Evolutionary conservation across 2,888 invertebrate species (phyloP), one percentile per base, ranked within the genome.

Genomic region (Icerya purchasi): DNA sequence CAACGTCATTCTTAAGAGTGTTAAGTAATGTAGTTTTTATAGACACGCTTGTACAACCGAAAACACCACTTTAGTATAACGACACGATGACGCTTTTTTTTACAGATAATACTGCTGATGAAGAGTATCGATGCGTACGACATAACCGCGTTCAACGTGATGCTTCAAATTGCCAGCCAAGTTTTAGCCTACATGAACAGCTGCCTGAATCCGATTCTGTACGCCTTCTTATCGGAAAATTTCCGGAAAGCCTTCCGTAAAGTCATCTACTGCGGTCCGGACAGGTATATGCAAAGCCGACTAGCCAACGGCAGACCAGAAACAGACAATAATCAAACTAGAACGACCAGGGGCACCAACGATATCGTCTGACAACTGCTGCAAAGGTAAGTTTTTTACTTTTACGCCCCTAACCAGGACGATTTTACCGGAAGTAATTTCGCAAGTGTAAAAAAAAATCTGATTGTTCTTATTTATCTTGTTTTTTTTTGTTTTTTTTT

Each of bases 151-250:
- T 75, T 79, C 68, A 75, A 78, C 65, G 82, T 86, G 67, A 81
- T 83, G 62, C 76, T 83, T 23, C 86, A 86, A 74, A 85, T 86
- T 63, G 78, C 82, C 57, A 80, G 83, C 1, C 86, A 86, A 68
- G 84, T 86, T 22, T 73, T 86, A 62, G 92, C 92, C 20, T 94
- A 94, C 74, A 88, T 85, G 75, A 94, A 92, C 76, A 87, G 87
- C 68, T 93, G 93, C 71, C 84, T 94, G 68, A 93, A 94, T 73
- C 93, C 93, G 0, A 84, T 94, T 65, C 78, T 94, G 56, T 94
- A 94, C 74, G 92, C 92, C 2, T 90, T 93, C 73, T 77, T 93
- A 57, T 92, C 91, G 1, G 92, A 93, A 68, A 91, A 91, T 74
- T 93, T 94, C 74, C 80, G 92, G 66, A 84, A 89, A 69, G 91